These are phyloP conservation scores for Lasioglossum malachurum DNA, from an alignment of 2,888 invertebrate species.

Conservation along the genomic window DNA sequence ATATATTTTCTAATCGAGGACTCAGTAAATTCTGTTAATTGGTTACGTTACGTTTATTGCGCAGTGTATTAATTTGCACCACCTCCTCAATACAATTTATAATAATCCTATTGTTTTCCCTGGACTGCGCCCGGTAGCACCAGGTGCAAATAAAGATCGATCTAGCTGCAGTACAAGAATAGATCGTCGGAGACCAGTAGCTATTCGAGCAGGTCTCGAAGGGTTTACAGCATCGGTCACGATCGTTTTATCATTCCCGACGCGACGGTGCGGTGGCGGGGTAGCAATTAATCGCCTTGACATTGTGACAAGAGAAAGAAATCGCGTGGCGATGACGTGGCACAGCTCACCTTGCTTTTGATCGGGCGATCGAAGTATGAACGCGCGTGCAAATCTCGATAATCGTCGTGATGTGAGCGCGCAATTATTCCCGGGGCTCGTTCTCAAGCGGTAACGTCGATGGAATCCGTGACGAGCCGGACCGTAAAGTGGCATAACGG, in stretches of 20 bases:
- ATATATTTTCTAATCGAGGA: not conserved
- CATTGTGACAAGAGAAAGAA: constrained; percentile 62
- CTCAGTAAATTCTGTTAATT: not conserved
- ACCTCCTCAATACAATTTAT: too few species aligned
- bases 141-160: not conserved
- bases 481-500: constrained; percentile 51
- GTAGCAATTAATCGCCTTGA: constrained; percentile 60
- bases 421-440: constrained; percentile 19
- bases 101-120: not conserved
- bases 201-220: not conserved
- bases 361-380: constrained; percentile 53
- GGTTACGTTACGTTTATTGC: too few species aligned
- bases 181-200: not conserved
- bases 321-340: constrained; percentile 51
- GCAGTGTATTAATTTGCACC: too few species aligned
- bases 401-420: constrained; percentile 22
- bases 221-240: not conserved
- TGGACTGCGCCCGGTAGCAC: not conserved
- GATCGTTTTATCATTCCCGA: not conserved
- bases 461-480: constrained; percentile 22
- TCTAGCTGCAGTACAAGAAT: not conserved
- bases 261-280: not conserved
- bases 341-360: constrained; percentile 61
- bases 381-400: constrained; percentile 9
- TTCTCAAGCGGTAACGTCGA: constrained; percentile 35